Percentiles rank a stretch among this genome's conserved stretches.
Conservation (phyloP, 2,888 invertebrate species). For the Silvanus unidentatus region DNA sequence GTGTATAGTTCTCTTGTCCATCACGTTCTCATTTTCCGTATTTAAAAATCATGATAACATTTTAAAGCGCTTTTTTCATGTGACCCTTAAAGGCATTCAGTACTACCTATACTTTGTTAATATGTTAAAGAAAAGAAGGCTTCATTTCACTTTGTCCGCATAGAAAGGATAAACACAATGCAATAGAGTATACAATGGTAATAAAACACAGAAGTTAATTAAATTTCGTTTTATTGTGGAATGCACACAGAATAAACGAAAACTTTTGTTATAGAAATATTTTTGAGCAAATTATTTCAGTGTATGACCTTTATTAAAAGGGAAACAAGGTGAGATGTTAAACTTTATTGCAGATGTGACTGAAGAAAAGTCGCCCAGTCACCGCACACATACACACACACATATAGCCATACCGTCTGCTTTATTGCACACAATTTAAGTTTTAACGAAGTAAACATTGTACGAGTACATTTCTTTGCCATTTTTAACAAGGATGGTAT, state of each 20-base stretch:
- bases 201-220: conserved; percentile 33
- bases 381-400: neutral
- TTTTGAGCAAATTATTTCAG: conserved; percentile 42
- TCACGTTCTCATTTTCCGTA: too few species aligned
- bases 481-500: conserved; percentile 14
- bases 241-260: conserved; percentile 41
- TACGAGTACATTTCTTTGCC: conserved; percentile 15
- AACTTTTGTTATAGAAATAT: conserved; percentile 36
- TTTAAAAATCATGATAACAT: too few species aligned
- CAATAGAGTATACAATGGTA: conserved; percentile 18
- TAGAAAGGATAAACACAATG: too few species aligned
- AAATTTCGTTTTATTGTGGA: conserved; percentile 40
- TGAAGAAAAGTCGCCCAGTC: conserved; percentile 11
- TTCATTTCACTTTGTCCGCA: conserved; percentile 11
- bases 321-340: conserved; percentile 36
- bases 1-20: too few species aligned
- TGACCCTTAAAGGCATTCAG: too few species aligned
- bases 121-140: conserved; percentile 10
- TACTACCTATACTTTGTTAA: too few species aligned
- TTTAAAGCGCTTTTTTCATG: too few species aligned
- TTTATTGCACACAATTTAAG: conserved; percentile 41
- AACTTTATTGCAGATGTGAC: conserved; percentile 35
- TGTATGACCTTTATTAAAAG: conserved; percentile 34
- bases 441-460: conserved; percentile 41
- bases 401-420: conserved; percentile 24